These are phyloP conservation scores for Ailurus styani DNA, from an alignment of 2,113 vertebrate genomes.

Conservation along the genomic window DNA sequence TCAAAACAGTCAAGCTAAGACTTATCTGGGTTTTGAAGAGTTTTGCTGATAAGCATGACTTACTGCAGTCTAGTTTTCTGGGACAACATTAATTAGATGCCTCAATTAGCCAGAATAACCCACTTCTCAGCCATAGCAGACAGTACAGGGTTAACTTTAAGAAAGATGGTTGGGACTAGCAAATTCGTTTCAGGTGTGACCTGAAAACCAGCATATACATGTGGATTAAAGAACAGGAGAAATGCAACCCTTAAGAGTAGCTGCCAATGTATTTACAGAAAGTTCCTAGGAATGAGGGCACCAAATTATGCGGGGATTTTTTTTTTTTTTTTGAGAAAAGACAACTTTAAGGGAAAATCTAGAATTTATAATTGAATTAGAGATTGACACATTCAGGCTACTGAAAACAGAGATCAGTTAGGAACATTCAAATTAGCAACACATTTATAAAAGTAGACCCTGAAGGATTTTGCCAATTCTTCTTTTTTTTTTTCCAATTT, in stretches of 20 bases:
- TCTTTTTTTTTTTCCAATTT: not conserved
- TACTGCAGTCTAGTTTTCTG: not conserved
- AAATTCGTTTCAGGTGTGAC: not conserved
- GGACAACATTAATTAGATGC: not conserved
- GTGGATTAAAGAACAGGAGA: not conserved
- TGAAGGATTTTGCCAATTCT: not conserved
- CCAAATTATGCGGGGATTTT: not conserved
- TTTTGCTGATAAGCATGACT: not conserved
- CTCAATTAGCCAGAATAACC: accelerated
- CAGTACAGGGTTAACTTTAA: not conserved
- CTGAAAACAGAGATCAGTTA: not conserved
- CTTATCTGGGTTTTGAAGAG: not conserved
- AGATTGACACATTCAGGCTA: not conserved
- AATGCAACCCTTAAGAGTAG: too few relatives aligned
- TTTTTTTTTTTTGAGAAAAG: not conserved
- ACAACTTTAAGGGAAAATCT: not conserved
- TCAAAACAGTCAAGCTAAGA: not conserved
- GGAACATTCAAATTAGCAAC: not conserved
- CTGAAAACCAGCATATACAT: not conserved
- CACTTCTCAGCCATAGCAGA: too few relatives aligned
- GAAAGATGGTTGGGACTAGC: not conserved
- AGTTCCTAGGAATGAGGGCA: not conserved
- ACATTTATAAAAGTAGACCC: not conserved
- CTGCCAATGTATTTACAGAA: not conserved
- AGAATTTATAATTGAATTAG: not conserved